Conservation (phyloP, 2,113 vertebrate species). For the Penelope pileata region DNA sequence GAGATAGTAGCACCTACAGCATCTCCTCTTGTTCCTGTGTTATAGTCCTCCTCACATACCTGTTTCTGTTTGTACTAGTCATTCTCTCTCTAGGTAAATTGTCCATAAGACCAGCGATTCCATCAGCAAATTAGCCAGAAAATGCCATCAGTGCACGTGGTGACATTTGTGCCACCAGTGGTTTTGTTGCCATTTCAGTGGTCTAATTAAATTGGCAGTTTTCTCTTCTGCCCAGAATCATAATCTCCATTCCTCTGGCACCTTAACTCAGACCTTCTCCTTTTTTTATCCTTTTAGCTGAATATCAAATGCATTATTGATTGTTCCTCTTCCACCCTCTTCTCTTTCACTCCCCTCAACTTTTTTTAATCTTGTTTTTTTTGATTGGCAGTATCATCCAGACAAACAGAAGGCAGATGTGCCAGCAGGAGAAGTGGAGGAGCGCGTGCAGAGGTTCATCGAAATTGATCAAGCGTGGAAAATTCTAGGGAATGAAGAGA, state of each 20-base stretch:
- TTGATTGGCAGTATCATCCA: constrained; percentile 87
- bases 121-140: constrained; percentile 91
- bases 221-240: constrained; percentile 55
- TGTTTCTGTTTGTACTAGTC: constrained; percentile 81
- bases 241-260: constrained; percentile 59
- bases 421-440: constrained; percentile 74
- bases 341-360: background rate
- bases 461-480: constrained; percentile 90
- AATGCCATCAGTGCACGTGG: constrained; percentile 75
- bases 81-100: constrained; percentile 85
- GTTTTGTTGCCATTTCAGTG: constrained; percentile 68
- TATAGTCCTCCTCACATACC: constrained; percentile 30
- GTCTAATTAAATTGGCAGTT: constrained; percentile 80
- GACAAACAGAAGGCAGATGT: constrained; percentile 84
- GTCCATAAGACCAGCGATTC: constrained; percentile 85
- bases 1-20: background rate
- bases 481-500: constrained; percentile 87
- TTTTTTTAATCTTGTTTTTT: background rate
- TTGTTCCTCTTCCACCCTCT: constrained; percentile 26
- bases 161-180: constrained; percentile 74
- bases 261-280: constrained; percentile 52
- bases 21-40: background rate
- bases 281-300: background rate
- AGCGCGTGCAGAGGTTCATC: constrained; percentile 83
- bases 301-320: constrained; percentile 17